phyloP scores from a whole-genome alignment of 2,113 vertebrate species.

The Phoxinus phoxinus region DNA sequence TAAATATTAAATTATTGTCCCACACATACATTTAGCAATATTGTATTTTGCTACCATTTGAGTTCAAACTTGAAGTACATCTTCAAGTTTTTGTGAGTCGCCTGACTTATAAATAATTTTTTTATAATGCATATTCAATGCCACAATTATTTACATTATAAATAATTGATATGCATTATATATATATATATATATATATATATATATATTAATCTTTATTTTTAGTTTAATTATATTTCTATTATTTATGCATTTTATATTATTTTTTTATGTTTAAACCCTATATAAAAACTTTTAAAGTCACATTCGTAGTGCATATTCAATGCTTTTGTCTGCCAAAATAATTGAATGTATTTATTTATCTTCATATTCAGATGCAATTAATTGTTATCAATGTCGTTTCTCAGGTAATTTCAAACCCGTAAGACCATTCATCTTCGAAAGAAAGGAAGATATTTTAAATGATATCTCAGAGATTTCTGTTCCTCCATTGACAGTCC shows the following conservation, averaged over 20 bases:
- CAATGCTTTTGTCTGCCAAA: not conserved
- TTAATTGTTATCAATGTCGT: not conserved
- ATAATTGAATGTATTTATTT: not conserved
- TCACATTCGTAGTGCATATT: not conserved
- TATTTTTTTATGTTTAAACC: not conserved
- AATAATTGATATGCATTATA: too few species aligned
- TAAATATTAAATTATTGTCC: not conserved
- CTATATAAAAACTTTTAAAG: not conserved
- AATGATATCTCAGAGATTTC: too few species aligned
- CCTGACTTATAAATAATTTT: not conserved
- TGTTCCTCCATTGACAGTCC: too few species aligned
- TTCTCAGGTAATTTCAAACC: too few species aligned
- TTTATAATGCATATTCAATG: not conserved
- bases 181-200: too few species aligned
- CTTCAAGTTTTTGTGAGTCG: not conserved
- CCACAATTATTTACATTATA: too few species aligned
- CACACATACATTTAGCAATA: not conserved
- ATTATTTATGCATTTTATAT: not conserved
- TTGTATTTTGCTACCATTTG: not conserved
- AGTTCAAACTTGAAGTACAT: not conserved
- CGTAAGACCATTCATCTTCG: too few species aligned
- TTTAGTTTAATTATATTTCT: not conserved
- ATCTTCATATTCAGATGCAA: not conserved
- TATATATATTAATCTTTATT: too few species aligned
- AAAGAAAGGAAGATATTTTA: too few species aligned